Conservation (phyloP, 2,113 vertebrate species). For the Hemibagrus wyckioides region DNA sequence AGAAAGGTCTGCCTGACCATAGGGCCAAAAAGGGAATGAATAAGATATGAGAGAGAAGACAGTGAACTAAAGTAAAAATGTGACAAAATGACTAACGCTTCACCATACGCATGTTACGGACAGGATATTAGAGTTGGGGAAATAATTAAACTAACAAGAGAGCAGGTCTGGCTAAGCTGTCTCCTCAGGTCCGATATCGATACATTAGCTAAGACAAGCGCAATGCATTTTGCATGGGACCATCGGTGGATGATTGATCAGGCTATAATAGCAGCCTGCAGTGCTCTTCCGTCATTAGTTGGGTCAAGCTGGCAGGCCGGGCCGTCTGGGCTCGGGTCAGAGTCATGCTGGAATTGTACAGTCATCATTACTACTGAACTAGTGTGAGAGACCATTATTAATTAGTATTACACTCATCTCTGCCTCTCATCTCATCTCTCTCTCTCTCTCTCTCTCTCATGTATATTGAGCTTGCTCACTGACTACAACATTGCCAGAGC, state of each 20-base stretch:
- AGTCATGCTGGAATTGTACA: conserved; percentile 67
- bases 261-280: conserved; percentile 63
- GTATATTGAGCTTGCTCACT: conserved; percentile 41
- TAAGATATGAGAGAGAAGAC: conserved; percentile 58
- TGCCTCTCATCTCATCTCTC: conserved; percentile 8
- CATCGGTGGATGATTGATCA: conserved; percentile 68
- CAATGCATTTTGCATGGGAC: conserved; percentile 73
- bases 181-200: conserved; percentile 73
- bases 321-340: conserved; percentile 63
- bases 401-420: conserved; percentile 74
- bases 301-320: conserved; percentile 54
- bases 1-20: conserved; percentile 29
- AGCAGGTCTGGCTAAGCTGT: conserved; percentile 58
- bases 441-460: conserved; percentile 6
- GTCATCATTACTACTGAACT: conserved; percentile 67
- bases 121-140: conserved; percentile 58
- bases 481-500: conserved; percentile 47
- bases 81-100: conserved; percentile 55
- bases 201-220: conserved; percentile 75
- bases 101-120: conserved; percentile 34
- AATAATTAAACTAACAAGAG: conserved; percentile 59
- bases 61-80: conserved; percentile 65
- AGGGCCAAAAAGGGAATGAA: conserved; percentile 34
- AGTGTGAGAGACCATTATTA: conserved; percentile 84
- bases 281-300: conserved; percentile 51